Percentiles rank a stretch among this genome's conserved stretches.
Conservation (phyloP, 2,888 invertebrate species). For the Arge pagana region DNA sequence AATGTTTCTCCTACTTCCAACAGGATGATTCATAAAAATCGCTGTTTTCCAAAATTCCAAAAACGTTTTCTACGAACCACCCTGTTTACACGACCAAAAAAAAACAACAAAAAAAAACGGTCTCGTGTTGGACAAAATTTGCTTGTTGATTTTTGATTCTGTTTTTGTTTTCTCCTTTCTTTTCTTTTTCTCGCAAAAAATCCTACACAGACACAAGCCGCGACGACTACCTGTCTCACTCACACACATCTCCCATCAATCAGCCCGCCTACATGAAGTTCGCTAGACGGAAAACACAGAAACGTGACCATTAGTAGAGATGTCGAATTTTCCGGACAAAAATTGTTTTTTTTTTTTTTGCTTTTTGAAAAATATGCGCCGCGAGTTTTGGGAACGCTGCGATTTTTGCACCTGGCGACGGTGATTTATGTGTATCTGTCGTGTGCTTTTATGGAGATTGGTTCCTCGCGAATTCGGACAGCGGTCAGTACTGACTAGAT, state of each 20-base stretch:
- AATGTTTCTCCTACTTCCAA: no score
- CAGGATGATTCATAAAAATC: background rate
- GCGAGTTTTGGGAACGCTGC: no score
- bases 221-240: conserved; percentile 55
- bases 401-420: no score
- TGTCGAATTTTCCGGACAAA: conserved; percentile 1
- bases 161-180: background rate
- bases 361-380: no score
- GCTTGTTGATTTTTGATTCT: background rate
- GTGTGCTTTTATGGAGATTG: no score
- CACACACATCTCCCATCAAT: conserved; percentile 57
- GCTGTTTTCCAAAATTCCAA: background rate
- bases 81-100: background rate
- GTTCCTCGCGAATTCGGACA: no score
- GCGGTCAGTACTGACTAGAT: no score
- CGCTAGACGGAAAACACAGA: conserved; percentile 55
- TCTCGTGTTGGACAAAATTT: background rate
- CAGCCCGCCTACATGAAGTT: conserved; percentile 57
- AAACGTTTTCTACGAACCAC: background rate
- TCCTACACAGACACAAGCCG: conserved; percentile 36
- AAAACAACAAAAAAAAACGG: background rate
- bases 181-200: conserved; percentile 3
- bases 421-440: no score
- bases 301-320: conserved; percentile 10
- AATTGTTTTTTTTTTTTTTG: no score